Conservation (phyloP, 2,113 vertebrate species). For the Eonycteris spelaea region DNA sequence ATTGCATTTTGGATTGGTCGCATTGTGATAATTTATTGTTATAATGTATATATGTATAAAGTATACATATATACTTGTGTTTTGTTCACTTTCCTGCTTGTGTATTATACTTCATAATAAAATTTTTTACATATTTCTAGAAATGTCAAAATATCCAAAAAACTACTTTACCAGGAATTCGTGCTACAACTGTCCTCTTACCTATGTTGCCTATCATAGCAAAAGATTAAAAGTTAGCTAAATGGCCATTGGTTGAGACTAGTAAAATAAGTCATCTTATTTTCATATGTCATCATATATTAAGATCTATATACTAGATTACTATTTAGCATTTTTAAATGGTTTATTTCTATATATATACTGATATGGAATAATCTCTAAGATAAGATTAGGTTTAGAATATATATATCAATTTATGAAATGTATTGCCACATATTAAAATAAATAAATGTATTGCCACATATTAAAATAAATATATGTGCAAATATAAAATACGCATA, state of each 20-base stretch:
- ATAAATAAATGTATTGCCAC: not conserved
- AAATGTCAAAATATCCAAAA: not conserved
- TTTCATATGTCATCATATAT: not conserved
- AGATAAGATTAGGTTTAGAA: not conserved
- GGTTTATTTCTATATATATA: too few species aligned
- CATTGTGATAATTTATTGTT: not conserved
- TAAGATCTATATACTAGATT: not conserved
- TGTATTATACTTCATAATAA: not conserved
- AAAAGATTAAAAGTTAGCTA: not conserved
- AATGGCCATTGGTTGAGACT: not conserved
- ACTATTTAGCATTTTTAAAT: not conserved
- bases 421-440: not conserved
- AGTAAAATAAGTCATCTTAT: not conserved
- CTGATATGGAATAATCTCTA: too few species aligned
- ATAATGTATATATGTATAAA: too few species aligned
- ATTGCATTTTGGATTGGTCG: not conserved
- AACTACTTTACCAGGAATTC: not conserved
- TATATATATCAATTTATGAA: not conserved
- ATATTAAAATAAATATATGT: not conserved
- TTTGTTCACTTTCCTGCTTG: not conserved
- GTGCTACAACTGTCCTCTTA: not conserved
- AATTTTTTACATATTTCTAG: not conserved
- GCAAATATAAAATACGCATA: not conserved
- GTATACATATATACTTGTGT: not conserved
- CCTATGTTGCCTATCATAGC: not conserved